These are phyloP conservation scores for Poeciliopsis retropinna DNA, from an alignment of 2,113 vertebrate species.

Conservation along the genomic window DNA sequence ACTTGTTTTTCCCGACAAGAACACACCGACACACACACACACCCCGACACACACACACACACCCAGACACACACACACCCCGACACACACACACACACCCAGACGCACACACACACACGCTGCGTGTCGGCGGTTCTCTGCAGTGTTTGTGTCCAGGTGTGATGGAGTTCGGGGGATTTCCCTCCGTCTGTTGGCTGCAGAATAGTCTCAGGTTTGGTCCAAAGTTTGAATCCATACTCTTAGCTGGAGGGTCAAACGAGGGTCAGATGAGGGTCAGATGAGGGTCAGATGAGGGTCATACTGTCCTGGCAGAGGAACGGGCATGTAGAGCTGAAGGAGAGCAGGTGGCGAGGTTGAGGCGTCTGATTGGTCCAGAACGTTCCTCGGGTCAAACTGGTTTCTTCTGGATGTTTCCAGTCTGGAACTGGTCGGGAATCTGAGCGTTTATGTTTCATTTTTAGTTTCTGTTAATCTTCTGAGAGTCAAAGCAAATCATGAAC, in stretches of 20 bases:
- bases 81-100: constrained; percentile 21
- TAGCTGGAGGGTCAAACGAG: neutral
- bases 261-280: neutral
- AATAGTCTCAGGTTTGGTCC: constrained; percentile 31
- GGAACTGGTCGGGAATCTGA: neutral
- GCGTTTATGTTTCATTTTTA: too few relatives aligned
- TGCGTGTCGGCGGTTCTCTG: neutral
- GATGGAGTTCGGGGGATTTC: constrained; percentile 48
- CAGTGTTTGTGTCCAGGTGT: constrained; percentile 22
- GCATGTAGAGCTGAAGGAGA: neutral
- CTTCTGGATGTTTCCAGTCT: neutral
- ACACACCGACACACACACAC: constrained; percentile 22
- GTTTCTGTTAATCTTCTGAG: too few relatives aligned
- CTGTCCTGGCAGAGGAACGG: neutral
- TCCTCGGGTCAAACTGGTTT: neutral
- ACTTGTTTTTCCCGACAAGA: too few relatives aligned
- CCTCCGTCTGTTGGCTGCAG: constrained; percentile 41
- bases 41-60: constrained; percentile 20
- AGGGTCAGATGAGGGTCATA: neutral
- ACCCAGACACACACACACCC: constrained; percentile 14
- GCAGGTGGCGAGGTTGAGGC: neutral
- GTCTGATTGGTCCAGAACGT: neutral
- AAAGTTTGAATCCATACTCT: constrained; percentile 3
- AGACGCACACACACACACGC: constrained; percentile 15
- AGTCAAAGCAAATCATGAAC: too few relatives aligned